phyloP scores from a whole-genome alignment of 2,888 invertebrate genomes.

The Tanytarsus gracilentus region DNA sequence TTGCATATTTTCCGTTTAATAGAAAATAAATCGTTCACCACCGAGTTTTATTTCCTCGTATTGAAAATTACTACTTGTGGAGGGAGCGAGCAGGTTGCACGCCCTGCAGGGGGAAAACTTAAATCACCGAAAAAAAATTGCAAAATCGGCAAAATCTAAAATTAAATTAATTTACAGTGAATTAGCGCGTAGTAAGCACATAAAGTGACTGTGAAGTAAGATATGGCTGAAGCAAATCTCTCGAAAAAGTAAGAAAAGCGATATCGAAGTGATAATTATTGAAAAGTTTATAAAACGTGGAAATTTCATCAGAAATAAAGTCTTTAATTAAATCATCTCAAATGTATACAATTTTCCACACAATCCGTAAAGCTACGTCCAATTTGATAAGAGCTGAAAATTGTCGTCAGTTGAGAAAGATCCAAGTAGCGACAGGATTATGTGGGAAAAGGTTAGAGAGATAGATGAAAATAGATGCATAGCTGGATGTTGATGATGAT shows the following conservation, averaged over 20 bases:
- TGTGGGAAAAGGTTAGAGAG: conserved; percentile 20
- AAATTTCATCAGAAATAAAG: conserved; percentile 6
- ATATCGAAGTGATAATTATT: too few species aligned
- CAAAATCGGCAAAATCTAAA: too few species aligned
- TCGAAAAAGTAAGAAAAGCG: too few species aligned
- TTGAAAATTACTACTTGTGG: too few species aligned
- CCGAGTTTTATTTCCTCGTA: too few species aligned
- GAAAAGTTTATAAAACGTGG: conserved; percentile 25
- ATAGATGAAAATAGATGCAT: conserved; percentile 23
- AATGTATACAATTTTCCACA: background rate
- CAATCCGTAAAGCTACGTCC: background rate
- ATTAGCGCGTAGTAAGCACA: too few species aligned
- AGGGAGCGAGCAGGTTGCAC: too few species aligned
- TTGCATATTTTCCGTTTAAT: background rate
- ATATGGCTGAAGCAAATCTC: too few species aligned
- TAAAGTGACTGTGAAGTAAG: too few species aligned
- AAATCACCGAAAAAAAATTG: background rate
- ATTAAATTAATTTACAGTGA: too few species aligned
- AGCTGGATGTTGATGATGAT: conserved; percentile 37
- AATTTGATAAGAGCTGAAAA: background rate
- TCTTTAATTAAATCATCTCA: background rate
- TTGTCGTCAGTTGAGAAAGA: background rate
- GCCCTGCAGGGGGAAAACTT: too few species aligned
- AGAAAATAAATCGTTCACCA: too few species aligned
- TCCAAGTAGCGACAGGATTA: background rate